Percentiles rank a stretch among this genome's conserved stretches.
Conservation (phyloP, 2,113 vertebrate genomes). For the Microcebus tavaratra region DNA sequence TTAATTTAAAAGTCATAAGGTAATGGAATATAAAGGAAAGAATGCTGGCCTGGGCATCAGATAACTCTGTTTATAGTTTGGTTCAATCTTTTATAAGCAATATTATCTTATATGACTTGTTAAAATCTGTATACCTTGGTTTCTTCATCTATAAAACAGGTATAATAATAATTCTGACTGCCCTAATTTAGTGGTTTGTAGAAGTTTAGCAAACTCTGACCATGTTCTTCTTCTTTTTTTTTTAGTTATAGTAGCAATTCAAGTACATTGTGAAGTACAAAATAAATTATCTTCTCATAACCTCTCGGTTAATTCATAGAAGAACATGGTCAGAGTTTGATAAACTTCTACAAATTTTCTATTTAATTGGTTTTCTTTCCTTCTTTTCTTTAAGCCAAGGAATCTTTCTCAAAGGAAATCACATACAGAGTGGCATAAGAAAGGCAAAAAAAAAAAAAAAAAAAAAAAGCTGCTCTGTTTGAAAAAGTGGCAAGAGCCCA, state of each 20-base stretch:
- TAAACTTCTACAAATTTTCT: background rate
- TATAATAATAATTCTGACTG: background rate
- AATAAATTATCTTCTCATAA: background rate
- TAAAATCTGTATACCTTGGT: background rate
- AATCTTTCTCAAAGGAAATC: conserved; percentile 26
- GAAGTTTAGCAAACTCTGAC: background rate
- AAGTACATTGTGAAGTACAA: conserved; percentile 5
- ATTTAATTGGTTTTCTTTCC: background rate
- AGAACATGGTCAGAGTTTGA: background rate
- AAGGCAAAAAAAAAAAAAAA: background rate
- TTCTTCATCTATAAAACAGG: background rate
- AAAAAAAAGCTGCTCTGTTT: background rate
- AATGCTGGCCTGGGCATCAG: background rate
- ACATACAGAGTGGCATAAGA: background rate
- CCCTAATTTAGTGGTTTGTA: background rate
- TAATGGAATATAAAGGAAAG: background rate
- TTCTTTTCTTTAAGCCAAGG: background rate
- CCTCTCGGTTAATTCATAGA: background rate
- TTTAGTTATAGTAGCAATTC: background rate
- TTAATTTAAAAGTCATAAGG: background rate
- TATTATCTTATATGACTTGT: background rate
- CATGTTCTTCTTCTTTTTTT: background rate
- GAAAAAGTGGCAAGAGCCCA: background rate
- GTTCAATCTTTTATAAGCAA: background rate
- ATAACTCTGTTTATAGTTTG: background rate